Evolutionary conservation across 2,797 vertebrate species (phyloP).

Genomic region (Thunnus albacares): DNA sequence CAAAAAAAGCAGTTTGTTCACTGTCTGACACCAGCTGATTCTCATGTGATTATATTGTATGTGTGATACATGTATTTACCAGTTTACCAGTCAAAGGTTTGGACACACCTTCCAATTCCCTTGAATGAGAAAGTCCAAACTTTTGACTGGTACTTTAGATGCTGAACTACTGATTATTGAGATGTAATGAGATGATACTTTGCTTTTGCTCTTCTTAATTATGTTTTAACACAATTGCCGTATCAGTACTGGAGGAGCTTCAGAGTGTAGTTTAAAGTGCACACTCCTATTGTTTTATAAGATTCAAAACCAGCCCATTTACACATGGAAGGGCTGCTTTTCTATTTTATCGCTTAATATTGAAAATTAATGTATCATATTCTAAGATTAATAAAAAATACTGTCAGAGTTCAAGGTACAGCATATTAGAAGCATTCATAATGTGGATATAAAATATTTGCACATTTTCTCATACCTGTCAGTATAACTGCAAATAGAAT

Average conservation of each 20-base stretch:
- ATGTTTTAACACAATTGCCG: neutral
- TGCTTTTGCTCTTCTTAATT: neutral
- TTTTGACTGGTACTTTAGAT: no score
- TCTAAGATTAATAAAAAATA: neutral
- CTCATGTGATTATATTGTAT: no score
- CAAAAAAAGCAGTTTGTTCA: no score
- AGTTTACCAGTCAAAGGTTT: no score
- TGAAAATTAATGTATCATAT: neutral
- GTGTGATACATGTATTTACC: no score
- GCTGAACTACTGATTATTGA: neutral
- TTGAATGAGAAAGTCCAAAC: no score
- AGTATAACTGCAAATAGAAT: conserved; percentile 22
- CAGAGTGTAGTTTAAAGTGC: no score
- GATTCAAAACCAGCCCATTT: neutral
- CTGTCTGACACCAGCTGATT: no score
- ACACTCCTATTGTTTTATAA: no score
- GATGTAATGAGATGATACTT: neutral
- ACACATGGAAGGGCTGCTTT: neutral
- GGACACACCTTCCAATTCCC: no score
- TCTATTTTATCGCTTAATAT: neutral
- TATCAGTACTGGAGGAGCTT: no score
- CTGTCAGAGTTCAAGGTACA: neutral
- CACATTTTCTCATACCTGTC: neutral
- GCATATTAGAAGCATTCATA: conserved; percentile 6
- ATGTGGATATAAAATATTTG: neutral